These are phyloP conservation scores for Alfaro cultratus DNA, from an alignment of 2,797 vertebrate species.

Conservation along the genomic window DNA sequence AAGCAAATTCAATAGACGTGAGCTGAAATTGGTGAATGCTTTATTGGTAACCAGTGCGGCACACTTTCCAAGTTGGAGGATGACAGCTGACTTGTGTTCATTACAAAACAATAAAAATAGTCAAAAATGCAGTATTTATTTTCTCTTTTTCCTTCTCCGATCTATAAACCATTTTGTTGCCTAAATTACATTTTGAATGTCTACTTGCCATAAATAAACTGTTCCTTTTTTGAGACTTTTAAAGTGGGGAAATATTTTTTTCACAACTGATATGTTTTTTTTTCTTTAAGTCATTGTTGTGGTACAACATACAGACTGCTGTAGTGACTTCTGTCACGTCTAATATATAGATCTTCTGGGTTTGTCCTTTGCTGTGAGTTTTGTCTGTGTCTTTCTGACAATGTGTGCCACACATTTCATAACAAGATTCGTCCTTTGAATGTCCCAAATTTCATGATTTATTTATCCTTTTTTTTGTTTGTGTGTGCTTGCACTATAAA, in stretches of 20 bases:
- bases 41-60: constrained; percentile 40
- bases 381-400: constrained; percentile 10
- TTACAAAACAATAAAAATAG: constrained; percentile 36
- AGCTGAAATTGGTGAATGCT: constrained; percentile 38
- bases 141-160: constrained; percentile 19
- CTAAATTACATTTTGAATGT: constrained; percentile 37
- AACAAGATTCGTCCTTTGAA: constrained; percentile 22
- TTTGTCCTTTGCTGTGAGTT: constrained; percentile 14
- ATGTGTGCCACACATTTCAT: constrained; percentile 10
- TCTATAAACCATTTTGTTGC: constrained; percentile 12
- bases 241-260: constrained; percentile 19
- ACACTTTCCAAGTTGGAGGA: constrained; percentile 17
- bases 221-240: constrained; percentile 25
- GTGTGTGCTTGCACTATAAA: not conserved
- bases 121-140: constrained; percentile 41
- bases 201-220: constrained; percentile 18
- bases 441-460: constrained; percentile 15
- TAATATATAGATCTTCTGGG: constrained; percentile 17
- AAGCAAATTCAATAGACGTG: constrained; percentile 38
- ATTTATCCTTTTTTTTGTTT: not conserved
- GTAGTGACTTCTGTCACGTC: constrained; percentile 37
- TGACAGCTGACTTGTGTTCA: constrained; percentile 38
- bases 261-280: constrained; percentile 8
- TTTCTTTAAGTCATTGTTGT: constrained; percentile 2
- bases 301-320: constrained; percentile 24